Base-by-base conservation (phyloP, 2,888 invertebrate genomes). In the Stictocephala bisonia region DNA sequence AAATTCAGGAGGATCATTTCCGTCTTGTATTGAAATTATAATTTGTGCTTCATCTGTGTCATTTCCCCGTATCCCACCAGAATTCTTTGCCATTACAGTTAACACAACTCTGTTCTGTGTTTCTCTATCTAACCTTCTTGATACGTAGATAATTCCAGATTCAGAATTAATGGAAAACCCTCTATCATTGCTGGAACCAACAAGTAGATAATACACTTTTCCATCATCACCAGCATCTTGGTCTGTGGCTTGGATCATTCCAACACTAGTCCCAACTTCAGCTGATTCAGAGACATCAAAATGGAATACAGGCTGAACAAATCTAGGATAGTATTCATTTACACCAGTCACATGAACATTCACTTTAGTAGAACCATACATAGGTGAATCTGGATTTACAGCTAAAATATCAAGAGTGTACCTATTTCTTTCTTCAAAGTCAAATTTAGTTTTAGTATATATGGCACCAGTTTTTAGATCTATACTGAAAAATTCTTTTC, bases 31-130 rank as follows among this genome's bases (percentile, higher is more conserved):
- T 0, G 94, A 93, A 76, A 98, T 92, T 58, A 95, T 93, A 0
- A 98, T 94, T 84, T 95, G 95, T 2, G 97, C 97, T 85, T 95
- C 96, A 82, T 96, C 97, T 0, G 96, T 97, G 81, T 97, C 97
- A 82, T 97, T 96, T 2, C 97, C 97, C 41, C 92, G 88, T 78
- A 98, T 96, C 18, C 96, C 94, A 13, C 97, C 97, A 64, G 91
- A 90, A 82, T 98, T 98, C 85, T 98, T 98, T 0, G 97, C 97
- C 86, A 97, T 88, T 0, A 97, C 96, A 0, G 95, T 95, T 9
- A 97, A 84, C 0, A 96, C 93, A 1, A 95, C 95, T 74, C 96
- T 88, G 81, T 92, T 95, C 84, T 95, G 95, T 0, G 94, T 94
- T 85, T 96, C 95, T 71, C 95, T 87, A 79, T 96, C 95, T 75